These are phyloP conservation scores for Cepphus grylle DNA, from an alignment of 2,113 vertebrate genomes.

Conservation along the genomic window DNA sequence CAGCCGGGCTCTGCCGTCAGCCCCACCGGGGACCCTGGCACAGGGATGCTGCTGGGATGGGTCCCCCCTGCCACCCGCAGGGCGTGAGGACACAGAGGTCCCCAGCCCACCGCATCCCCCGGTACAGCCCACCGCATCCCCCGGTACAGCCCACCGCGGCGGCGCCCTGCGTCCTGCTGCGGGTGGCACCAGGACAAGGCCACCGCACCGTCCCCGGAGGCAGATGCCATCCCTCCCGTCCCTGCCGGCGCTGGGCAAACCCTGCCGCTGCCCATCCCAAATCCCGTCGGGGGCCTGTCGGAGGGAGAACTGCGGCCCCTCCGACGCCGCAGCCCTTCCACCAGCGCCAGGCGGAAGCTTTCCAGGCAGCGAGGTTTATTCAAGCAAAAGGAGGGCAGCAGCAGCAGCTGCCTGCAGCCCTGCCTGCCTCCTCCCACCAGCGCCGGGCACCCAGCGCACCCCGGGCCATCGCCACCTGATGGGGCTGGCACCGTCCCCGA, in stretches of 20 bases:
- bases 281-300: rapidly evolving
- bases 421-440: neutral
- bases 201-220: rapidly evolving
- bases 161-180: rapidly evolving
- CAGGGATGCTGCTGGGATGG: neutral
- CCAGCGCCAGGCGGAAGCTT: neutral
- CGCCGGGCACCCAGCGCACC: neutral
- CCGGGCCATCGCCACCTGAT: neutral
- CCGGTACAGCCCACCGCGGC: rapidly evolving
- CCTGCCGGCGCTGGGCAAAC: neutral
- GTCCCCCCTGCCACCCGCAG: rapidly evolving
- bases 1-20: neutral
- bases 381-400: conserved; percentile 51
- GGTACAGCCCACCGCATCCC: neutral
- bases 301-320: neutral
- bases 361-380: neutral
- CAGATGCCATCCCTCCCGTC: neutral
- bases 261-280: neutral
- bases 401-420: conserved; percentile 27
- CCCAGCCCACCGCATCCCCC: neutral
- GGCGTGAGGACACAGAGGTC: rapidly evolving
- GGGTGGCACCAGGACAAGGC: neutral
- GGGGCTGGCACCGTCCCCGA: rapidly evolving
- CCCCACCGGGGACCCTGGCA: neutral
- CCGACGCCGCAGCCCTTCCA: neutral